Base-by-base conservation (phyloP, 2,113 vertebrate species). In the Aix galericulata region DNA sequence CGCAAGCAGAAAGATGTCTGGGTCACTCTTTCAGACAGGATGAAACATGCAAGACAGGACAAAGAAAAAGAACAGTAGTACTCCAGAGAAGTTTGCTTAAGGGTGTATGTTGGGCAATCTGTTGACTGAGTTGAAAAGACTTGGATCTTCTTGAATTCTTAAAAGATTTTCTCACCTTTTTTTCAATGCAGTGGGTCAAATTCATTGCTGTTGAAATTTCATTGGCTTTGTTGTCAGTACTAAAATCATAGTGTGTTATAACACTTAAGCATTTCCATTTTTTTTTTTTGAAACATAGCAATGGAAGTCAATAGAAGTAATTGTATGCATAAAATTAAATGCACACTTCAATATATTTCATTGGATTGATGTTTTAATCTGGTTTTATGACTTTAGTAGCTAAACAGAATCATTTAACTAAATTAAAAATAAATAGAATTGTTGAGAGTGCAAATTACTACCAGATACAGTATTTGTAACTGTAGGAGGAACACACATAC, bases 381-480 rank as follows among this genome's bases (percentile, higher is more conserved):
- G 60, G 11, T 86, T 96, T 95, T 95, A 93, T 90, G 68, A 83
- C 90, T 91, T 93, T 88, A 88, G 90, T 94, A 97, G 88, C 60
- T 80, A 90, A 95, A 91, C 53, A 95, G 76, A 94, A 91, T 95
- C 29, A 68, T 93, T 95, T 94, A 89, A 23, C 68, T 95, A 91
- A 95, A 94, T 96, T 88, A 90, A 88, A 96, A 91, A 83, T 71
- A 91, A 96, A 93, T 86, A 75, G 80, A 93, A 92, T 82, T 91
- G 90, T 95, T 88, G 73, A 94, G 95, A 96, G 92, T 60, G 76
- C 56, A 95, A 95, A 96, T 95, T 95, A 78, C 90, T 96, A 77
- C 90, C 96, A 97, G 95, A 95, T 91, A 93, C 60, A 79, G 17
- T 96, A 95, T 95, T 88, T 91, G 88, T 79, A 92, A 86, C 73